Evolutionary conservation across 2,888 invertebrate genomes (phyloP).

Genomic region (Dendrolimus pini): DNA sequence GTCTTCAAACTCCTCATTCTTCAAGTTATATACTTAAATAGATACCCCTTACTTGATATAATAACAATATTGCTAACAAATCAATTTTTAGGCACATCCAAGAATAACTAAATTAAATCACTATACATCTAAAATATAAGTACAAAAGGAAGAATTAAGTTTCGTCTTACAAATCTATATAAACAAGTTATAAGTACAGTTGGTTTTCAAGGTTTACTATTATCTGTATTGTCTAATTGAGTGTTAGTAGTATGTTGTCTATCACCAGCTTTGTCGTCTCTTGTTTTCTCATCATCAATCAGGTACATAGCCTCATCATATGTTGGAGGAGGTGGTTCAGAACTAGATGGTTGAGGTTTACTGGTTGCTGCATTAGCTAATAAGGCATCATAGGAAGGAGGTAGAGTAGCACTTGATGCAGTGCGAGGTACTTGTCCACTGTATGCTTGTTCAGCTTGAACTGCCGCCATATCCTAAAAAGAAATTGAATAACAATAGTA

Average conservation of each 20-base stretch:
- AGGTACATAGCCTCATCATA: slow-evolving; percentile 80
- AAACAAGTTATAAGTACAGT: slow-evolving; percentile 18
- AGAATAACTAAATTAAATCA: slow-evolving; percentile 55
- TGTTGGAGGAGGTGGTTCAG: slow-evolving; percentile 78
- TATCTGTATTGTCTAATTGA: slow-evolving; percentile 41
- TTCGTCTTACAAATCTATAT: slow-evolving; percentile 47
- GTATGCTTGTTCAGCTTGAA: slow-evolving; percentile 73
- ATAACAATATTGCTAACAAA: slow-evolving; percentile 52
- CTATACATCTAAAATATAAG: slow-evolving; percentile 54
- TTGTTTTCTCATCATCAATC: slow-evolving; percentile 62
- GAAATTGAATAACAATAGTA: slow-evolving; percentile 7
- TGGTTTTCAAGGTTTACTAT: slow-evolving; percentile 51
- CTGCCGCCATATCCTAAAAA: slow-evolving; percentile 75
- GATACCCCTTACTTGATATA: slow-evolving; percentile 15
- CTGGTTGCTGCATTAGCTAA: slow-evolving; percentile 53
- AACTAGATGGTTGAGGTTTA: slow-evolving; percentile 64
- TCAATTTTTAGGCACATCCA: slow-evolving; percentile 66
- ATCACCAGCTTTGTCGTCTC: slow-evolving; percentile 42
- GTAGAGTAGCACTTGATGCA: slow-evolving; percentile 76
- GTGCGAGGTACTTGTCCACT: slow-evolving; percentile 70
- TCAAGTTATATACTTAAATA: too few species aligned
- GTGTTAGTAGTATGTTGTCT: slow-evolving; percentile 56
- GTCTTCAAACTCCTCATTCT: not conserved
- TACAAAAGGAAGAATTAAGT: slow-evolving; percentile 68
- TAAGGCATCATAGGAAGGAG: slow-evolving; percentile 79